Conservation (phyloP, 2,113 vertebrate genomes). For the Origma solitaria region DNA sequence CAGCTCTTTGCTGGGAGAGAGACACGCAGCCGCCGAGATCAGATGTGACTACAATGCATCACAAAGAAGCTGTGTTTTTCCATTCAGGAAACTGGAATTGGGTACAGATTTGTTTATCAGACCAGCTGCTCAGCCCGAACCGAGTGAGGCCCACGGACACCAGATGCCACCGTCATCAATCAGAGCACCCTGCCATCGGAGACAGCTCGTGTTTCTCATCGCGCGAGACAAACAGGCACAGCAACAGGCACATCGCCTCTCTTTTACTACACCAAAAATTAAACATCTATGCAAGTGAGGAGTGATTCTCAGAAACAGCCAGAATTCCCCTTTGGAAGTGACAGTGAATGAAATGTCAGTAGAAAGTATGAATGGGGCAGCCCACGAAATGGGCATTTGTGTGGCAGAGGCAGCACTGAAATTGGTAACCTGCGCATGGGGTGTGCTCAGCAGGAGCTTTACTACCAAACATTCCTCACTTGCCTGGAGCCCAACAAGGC, state of each 20-base stretch:
- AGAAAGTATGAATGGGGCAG: neutral
- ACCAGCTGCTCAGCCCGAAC: constrained; percentile 29
- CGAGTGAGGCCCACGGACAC: neutral
- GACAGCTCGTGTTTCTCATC: neutral
- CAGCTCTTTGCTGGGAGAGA: constrained; percentile 5
- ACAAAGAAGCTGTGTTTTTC: constrained; percentile 63
- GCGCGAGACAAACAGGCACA: neutral
- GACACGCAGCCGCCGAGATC: neutral
- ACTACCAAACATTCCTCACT: neutral
- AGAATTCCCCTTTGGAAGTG: neutral
- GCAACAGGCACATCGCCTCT: neutral
- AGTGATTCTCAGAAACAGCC: neutral
- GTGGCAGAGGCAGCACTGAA: neutral
- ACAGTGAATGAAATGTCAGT: neutral
- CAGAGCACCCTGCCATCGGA: neutral
- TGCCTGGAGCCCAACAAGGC: neutral
- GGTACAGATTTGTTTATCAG: constrained; percentile 59
- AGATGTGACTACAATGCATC: constrained; percentile 51
- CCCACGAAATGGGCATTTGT: neutral
- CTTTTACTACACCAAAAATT: neutral
- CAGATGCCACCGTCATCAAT: constrained; percentile 51
- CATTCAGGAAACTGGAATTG: constrained; percentile 53
- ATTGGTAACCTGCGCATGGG: neutral
- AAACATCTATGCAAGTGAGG: neutral
- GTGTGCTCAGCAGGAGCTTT: neutral